Evolutionary conservation across 53 echinoderm and acorn worm genomes (phyloP), one percentile per base, ranked within the genome.

Genomic region (Zoroaster sp.): DNA sequence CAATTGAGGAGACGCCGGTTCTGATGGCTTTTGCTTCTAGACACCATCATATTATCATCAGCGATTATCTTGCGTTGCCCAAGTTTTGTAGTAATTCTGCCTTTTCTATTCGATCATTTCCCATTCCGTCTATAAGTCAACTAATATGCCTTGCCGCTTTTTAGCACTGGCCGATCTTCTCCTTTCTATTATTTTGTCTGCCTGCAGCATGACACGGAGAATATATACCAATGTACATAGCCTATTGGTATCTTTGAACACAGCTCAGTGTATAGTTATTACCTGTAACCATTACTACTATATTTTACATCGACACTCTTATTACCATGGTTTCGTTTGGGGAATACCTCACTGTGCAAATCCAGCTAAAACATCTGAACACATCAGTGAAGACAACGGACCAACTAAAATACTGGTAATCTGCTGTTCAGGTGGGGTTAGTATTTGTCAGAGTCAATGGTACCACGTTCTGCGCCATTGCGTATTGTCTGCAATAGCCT

Each of bases 361-460:
- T 25, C 11, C 63, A 21, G 2, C 21, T 59, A 3, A 31, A 47
- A 38, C 78, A 78, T 39, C 78, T 78, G 18, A 36, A n/a, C n/a
- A 25, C 13, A 78, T 78, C 6, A 15, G 54, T 37, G 55, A 6
- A 20, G 53, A n/a, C 25, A 38, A 23, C 63, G 18, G 0, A 51
- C 59, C 4, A 38, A 40, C 55, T n/a, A 66, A n/a, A 43, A 31
- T 42, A 13, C 43, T 81, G 14, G 67, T 38, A 34, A 81, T 81
- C 68, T 81, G 81, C n/a, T 81, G 81, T n/a, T 66, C 28, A 66
- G 15, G 81, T 67, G 4, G 81, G 81, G 15, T 55, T 78, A 11
- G 38, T 55, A 18, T n/a, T 78, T 78, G 35, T 53, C 78, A n/a
- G 52, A 28, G 7, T 0, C 39, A n/a, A 59, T 55, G 4, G 59